Conservation (phyloP, 2,888 invertebrate genomes). For the Drosophila mercatorum region DNA sequence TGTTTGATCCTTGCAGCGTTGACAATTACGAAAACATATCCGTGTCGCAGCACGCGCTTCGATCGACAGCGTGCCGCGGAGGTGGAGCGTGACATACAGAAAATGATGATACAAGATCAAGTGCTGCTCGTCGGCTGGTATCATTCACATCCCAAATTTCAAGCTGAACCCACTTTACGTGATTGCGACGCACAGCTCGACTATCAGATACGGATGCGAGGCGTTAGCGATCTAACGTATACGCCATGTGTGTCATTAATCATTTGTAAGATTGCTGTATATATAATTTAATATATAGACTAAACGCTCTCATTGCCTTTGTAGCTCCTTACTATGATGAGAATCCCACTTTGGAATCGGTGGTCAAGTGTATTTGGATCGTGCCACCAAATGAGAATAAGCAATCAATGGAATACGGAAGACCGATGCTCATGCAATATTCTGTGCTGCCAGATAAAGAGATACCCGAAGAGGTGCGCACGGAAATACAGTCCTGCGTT, state of each 20-base stretch:
- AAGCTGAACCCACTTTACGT: conserved; percentile 93
- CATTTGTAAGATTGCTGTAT: conserved; percentile 89
- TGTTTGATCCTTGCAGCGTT: conserved; percentile 87
- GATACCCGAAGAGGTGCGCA: conserved; percentile 91
- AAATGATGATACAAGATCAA: conserved; percentile 92
- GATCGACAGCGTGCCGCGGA: conserved; percentile 91
- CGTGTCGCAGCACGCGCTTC: conserved; percentile 92
- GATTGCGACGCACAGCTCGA: conserved; percentile 97
- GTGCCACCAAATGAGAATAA: conserved; percentile 97
- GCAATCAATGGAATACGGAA: conserved; percentile 93
- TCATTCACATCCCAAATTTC: conserved; percentile 95
- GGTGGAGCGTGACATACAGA: conserved; percentile 92
- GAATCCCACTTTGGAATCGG: conserved; percentile 92
- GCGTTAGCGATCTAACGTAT: conserved; percentile 95
- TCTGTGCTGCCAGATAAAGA: conserved; percentile 92
- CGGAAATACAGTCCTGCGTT: conserved; percentile 93
- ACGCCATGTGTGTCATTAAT: conserved; percentile 96
- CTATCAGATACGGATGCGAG: conserved; percentile 97
- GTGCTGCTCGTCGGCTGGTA: conserved; percentile 96
- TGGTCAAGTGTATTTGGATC: conserved; percentile 95
- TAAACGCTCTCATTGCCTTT: conserved; percentile 64
- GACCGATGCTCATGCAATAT: conserved; percentile 95
- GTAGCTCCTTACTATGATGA: conserved; percentile 93
- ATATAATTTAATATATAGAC: too few species aligned
- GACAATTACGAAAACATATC: conserved; percentile 94